Conservation (phyloP, 2,797 vertebrate species). For the Syndactyla subalaris region DNA sequence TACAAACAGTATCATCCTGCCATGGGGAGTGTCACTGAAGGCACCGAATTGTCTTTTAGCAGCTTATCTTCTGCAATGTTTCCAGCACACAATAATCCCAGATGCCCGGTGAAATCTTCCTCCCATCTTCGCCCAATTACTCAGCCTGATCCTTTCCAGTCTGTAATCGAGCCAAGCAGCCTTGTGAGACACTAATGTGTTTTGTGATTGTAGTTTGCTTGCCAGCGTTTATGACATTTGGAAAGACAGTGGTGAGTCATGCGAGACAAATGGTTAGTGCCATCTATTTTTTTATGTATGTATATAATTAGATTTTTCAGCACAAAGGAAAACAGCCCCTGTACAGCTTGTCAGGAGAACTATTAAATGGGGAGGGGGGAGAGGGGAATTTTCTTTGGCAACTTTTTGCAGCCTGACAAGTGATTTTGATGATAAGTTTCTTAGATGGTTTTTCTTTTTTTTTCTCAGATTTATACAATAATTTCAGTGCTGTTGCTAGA, state of each 20-base stretch:
- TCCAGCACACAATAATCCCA: background rate
- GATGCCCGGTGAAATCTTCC: background rate
- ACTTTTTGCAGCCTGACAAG: background rate
- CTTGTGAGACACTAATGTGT: constrained; percentile 30
- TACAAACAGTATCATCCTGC: background rate
- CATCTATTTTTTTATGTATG: constrained; percentile 1
- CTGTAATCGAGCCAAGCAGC: constrained; percentile 8
- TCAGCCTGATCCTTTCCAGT: constrained; percentile 22
- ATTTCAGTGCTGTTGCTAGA: background rate
- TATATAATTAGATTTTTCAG: constrained; percentile 43
- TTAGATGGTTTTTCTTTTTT: background rate
- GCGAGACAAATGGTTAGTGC: constrained; percentile 39
- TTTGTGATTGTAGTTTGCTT: constrained; percentile 19
- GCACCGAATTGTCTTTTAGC: background rate
- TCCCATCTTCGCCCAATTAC: constrained; percentile 24
- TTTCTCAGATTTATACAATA: background rate
- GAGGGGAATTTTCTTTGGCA: background rate
- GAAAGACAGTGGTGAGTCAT: constrained; percentile 55
- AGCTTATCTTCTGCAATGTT: background rate
- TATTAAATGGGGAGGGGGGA: background rate
- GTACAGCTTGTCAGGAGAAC: constrained; percentile 22
- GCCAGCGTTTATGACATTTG: constrained; percentile 57
- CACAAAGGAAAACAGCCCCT: background rate
- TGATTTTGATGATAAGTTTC: background rate
- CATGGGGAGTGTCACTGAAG: accelerated